A percentile compares a stretch with the other conserved stretches of the same genome.
These are phyloP conservation scores for Leuciscus waleckii DNA, from an alignment of 2,797 vertebrate genomes.

Conservation along the genomic window DNA sequence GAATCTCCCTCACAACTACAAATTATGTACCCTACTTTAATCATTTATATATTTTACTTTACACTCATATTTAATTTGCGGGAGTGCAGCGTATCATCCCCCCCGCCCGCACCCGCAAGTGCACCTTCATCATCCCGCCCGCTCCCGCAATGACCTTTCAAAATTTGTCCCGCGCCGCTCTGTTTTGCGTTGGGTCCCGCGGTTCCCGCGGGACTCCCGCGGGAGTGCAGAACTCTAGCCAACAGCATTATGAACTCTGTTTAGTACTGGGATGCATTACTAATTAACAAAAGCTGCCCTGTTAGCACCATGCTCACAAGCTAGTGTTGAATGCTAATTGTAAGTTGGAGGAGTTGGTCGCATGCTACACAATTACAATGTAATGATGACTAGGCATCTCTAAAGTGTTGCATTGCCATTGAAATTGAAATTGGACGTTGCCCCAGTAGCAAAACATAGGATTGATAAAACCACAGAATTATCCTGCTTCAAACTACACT, in stretches of 20 bases:
- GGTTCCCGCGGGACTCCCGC: too few species aligned
- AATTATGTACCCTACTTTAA: too few species aligned
- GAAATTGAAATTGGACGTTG: not conserved
- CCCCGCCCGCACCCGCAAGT: too few species aligned
- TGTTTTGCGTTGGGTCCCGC: too few species aligned
- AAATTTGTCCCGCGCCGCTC: too few species aligned
- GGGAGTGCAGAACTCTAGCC: too few species aligned
- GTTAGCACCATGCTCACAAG: constrained; percentile 70
- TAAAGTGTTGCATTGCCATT: not conserved
- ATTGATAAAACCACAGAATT: not conserved
- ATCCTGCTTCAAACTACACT: not conserved
- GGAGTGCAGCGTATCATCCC: too few species aligned
- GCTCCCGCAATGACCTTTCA: too few species aligned
- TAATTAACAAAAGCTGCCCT: constrained; percentile 82
- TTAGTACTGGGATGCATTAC: constrained; percentile 76
- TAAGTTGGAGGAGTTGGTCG: constrained; percentile 62
- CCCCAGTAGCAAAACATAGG: not conserved
- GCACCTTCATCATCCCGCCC: too few species aligned
- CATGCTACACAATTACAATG: constrained; percentile 67
- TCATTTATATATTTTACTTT: too few species aligned
- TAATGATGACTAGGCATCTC: constrained; percentile 46
- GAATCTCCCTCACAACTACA: too few species aligned
- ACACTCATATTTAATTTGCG: too few species aligned
- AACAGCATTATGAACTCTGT: constrained; percentile 71
- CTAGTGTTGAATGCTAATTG: constrained; percentile 77